A percentile compares a stretch with the other conserved stretches of the same genome.
phyloP scores from a whole-genome alignment of 1,140 invertebrate genomes.

The Eulimnadia texana region DNA sequence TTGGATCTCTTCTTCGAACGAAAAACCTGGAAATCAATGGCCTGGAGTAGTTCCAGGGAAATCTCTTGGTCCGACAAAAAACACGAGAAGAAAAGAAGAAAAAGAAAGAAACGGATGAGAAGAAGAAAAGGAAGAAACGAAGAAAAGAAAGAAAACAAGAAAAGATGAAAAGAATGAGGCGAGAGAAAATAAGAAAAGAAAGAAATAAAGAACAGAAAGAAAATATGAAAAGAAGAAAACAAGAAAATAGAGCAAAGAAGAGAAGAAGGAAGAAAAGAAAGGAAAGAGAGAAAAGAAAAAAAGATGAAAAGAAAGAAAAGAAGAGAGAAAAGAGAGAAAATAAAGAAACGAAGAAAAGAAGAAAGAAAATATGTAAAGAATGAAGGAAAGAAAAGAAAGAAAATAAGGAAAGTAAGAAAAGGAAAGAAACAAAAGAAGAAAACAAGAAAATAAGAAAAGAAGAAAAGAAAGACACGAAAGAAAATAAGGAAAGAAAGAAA shows the following conservation, averaged over 20 bases:
- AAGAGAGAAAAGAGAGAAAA: conserved; percentile 3
- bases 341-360: background rate
- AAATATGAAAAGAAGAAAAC: background rate
- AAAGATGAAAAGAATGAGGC: no score
- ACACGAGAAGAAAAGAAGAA: background rate
- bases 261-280: no score
- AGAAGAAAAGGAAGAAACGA: background rate
- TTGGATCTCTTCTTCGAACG: no score
- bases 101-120: background rate
- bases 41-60: no score
- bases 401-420: background rate
- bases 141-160: background rate
- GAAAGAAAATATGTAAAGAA: background rate
- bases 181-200: background rate
- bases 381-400: background rate
- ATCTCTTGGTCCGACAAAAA: no score
- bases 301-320: background rate
- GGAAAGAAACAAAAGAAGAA: no score
- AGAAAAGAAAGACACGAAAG: no score
- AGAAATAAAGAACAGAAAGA: background rate
- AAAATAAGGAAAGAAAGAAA: no score
- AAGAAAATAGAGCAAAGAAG: no score
- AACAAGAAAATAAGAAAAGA: no score
- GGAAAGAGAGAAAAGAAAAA: background rate
- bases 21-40: no score